phyloP scores from a whole-genome alignment of 2,888 invertebrate species.

The Eristalis arbustorum region DNA sequence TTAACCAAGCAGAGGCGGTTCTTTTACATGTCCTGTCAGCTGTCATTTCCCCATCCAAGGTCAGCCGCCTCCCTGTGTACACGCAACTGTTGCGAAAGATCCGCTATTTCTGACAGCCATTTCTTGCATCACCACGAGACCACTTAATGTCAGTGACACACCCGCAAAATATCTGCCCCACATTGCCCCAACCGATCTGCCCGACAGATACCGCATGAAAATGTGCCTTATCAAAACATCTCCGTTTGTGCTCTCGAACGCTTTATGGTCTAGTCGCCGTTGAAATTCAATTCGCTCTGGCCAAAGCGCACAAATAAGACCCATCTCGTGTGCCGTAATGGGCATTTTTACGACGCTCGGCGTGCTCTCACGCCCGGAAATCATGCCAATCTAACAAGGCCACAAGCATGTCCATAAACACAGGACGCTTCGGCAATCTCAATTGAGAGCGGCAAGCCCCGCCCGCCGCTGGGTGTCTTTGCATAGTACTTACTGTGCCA shows the following conservation, averaged over 20 bases:
- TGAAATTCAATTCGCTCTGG: background rate
- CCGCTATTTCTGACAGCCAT: background rate
- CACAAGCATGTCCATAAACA: conserved; percentile 15
- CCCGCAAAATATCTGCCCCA: background rate
- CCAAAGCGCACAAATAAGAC: background rate
- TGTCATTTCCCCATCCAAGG: background rate
- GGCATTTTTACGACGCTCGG: conserved; percentile 1
- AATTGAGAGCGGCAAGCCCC: background rate
- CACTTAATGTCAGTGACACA: background rate
- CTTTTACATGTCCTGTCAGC: too few species aligned
- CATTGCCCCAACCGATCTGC: background rate
- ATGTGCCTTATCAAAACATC: background rate
- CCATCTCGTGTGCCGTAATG: background rate
- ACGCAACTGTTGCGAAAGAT: background rate
- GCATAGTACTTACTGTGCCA: conserved; percentile 55
- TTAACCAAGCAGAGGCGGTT: background rate
- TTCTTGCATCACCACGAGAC: background rate
- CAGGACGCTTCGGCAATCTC: conserved; percentile 5
- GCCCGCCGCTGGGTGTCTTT: conserved; percentile 17
- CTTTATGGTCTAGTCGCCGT: background rate
- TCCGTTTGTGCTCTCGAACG: background rate
- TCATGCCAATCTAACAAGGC: background rate
- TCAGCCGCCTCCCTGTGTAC: background rate
- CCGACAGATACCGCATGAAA: background rate
- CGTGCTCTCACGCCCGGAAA: background rate